Conservation (phyloP, 2,113 vertebrate genomes). For the Tauraco erythrolophus region DNA sequence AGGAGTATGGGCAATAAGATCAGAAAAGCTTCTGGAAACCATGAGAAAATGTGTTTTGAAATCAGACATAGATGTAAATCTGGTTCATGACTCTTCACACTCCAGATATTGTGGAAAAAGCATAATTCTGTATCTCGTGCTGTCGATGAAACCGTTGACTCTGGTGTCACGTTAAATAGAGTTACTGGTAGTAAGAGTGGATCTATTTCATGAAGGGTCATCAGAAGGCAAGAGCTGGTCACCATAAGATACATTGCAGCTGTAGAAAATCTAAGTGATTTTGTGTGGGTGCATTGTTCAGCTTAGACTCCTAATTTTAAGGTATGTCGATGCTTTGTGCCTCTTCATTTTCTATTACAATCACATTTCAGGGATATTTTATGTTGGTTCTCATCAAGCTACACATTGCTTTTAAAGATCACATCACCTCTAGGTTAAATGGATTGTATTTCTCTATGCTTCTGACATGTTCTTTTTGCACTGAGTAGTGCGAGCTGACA, state of each 20-base stretch:
- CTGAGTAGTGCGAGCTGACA: not conserved
- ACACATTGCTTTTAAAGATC: not conserved
- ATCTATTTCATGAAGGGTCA: not conserved
- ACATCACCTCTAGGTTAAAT: not conserved
- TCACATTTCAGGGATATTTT: not conserved
- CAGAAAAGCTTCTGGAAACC: not conserved
- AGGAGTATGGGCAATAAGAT: not conserved
- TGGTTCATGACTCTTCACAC: not conserved
- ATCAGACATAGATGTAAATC: not conserved
- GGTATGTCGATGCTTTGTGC: not conserved
- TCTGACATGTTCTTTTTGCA: not conserved
- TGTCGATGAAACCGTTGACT: not conserved
- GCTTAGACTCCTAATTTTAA: not conserved
- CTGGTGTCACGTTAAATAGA: not conserved
- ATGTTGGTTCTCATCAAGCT: not conserved
- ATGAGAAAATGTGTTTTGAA: not conserved
- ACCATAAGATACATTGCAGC: not conserved
- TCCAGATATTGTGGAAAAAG: not conserved
- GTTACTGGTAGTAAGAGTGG: not conserved
- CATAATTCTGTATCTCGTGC: not conserved
- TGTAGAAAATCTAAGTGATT: not conserved
- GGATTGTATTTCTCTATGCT: not conserved
- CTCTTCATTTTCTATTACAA: not conserved
- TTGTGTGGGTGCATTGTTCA: not conserved
- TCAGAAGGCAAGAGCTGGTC: not conserved